Evolutionary conservation across 2,113 vertebrate genomes (phyloP).

Genomic region (Uria aalge): DNA sequence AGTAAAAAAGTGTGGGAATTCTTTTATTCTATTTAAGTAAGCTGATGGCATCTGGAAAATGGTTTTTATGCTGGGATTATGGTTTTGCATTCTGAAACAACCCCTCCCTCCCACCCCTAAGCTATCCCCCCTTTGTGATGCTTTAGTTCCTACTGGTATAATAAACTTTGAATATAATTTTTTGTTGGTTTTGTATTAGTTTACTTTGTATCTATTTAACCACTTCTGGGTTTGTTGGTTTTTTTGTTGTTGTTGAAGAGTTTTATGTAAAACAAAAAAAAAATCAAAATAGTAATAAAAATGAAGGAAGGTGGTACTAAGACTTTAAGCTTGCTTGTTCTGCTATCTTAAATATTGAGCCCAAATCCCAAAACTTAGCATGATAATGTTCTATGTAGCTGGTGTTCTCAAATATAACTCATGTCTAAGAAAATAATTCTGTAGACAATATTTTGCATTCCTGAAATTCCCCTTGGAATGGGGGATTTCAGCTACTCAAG

Average conservation of each 20-base stretch:
- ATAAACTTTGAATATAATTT: neutral
- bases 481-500: neutral
- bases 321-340: neutral
- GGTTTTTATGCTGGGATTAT: neutral
- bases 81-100: neutral
- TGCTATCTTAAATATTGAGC: neutral
- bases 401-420: neutral
- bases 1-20: neutral
- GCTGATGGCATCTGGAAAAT: neutral
- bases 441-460: neutral
- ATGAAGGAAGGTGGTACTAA: neutral
- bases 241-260: neutral
- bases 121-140: neutral
- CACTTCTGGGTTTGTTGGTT: neutral
- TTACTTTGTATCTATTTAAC: neutral
- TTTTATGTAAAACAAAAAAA: neutral
- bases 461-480: neutral
- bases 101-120: neutral
- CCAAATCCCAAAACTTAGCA: neutral
- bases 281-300: neutral
- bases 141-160: neutral
- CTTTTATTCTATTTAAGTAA: neutral
- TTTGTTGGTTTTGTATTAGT: neutral
- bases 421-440: neutral
- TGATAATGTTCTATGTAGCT: neutral